These are phyloP conservation scores for Papilio elwesi DNA, from an alignment of 2,888 invertebrate species.

Conservation along the genomic window DNA sequence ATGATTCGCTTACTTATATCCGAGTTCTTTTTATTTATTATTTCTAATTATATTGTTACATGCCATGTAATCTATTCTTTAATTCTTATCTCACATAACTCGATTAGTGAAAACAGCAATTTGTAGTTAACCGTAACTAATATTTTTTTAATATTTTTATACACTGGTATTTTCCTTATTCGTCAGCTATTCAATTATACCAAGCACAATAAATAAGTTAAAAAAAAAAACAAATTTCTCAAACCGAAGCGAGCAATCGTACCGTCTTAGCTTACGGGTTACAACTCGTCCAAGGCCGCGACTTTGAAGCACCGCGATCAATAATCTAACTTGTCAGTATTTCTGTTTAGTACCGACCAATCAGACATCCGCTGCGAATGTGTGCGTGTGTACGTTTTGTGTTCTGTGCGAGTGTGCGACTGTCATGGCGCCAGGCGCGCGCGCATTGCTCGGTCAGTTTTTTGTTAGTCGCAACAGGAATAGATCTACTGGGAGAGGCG, in stretches of 20 bases:
- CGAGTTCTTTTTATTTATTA: no score
- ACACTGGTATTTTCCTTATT: no score
- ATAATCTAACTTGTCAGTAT: slow-evolving; percentile 35
- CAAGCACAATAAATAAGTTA: neutral
- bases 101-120: no score
- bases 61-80: no score
- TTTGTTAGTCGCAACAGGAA: slow-evolving; percentile 34
- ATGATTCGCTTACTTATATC: no score
- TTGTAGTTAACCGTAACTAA: no score
- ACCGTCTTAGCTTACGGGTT: slow-evolving; percentile 16
- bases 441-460: slow-evolving; percentile 26
- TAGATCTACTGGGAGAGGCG: slow-evolving; percentile 20
- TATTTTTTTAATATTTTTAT: no score
- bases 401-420: slow-evolving; percentile 1
- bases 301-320: slow-evolving; percentile 36
- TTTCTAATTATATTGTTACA: no score
- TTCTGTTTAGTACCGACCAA: slow-evolving; percentile 22
- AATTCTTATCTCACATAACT: no score
- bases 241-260: slow-evolving; percentile 1
- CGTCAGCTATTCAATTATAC: neutral
- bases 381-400: slow-evolving; percentile 13
- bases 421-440: slow-evolving; percentile 34
- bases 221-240: slow-evolving; percentile 19
- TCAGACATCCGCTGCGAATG: neutral
- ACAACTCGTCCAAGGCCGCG: slow-evolving; percentile 36